Evolutionary conservation across 2,113 vertebrate genomes (phyloP), one percentile per base, ranked within the genome.

Genomic region (Hemichromis elongatus): DNA sequence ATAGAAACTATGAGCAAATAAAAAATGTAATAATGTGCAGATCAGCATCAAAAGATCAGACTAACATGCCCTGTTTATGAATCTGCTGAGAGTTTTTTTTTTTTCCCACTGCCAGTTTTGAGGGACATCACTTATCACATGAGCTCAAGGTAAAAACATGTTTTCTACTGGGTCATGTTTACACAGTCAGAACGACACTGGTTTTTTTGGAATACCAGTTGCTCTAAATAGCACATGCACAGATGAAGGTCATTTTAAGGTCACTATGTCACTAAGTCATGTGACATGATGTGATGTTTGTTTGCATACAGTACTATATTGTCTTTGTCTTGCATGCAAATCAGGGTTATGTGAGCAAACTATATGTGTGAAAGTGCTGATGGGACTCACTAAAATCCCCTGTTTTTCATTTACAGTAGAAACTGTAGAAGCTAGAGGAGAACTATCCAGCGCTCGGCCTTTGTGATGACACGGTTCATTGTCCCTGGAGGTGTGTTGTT

Each of bases 351-450:
- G 80, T 83, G 90, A 77, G 66, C 53, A 77, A 87, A 45, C 68
- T 90, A 61, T 88, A 61, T 92, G 90, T 82, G 84, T 90, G 86
- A 95, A 93, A 87, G 82, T 95, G 94, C 96, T 96, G 96, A 95
- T 59, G 3, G 89, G 83, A 93, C 90, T 88, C 88, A 92, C 81
- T 78, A 59, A 85, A 94, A 90, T 92, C 14, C 86, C 53, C 80
- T 85, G 88, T 88, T 87, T 89, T 82, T 87, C 89, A 91, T 90
- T 77, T n/a, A 78, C 87, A 86, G 91, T 92, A 52, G 88, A 95
- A 94, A 91, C 81, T 91, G 84, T 83, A 82, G n/a, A 42, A 86
- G 37, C 59, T 81, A 81, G 83, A 89, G 84, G 87, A 94, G 96
- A 97, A 94, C 88, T 92, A 90, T 96, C 95, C 90, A 92, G 95